Percentiles rank a stretch among this genome's conserved stretches.
Evolutionary conservation across 2,888 invertebrate genomes (phyloP).

Genomic region (Hyles lineata): DNA sequence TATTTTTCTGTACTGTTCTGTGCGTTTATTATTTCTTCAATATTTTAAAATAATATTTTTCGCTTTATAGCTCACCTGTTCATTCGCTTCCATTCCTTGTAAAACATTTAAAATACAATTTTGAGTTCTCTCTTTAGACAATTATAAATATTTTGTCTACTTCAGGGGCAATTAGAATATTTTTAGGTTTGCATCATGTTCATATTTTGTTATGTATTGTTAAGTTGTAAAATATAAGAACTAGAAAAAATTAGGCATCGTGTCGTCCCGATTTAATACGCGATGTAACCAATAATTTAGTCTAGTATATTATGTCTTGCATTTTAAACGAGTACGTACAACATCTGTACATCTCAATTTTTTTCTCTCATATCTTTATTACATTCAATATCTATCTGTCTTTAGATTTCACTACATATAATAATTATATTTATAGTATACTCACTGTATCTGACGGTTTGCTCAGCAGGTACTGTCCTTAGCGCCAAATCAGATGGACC

Average conservation of each 20-base stretch:
- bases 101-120: slow-evolving; percentile 26
- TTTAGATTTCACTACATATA: neutral
- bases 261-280: too few species aligned
- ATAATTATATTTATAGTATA: neutral
- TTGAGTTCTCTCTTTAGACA: slow-evolving; percentile 2
- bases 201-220: too few species aligned
- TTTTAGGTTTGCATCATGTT: too few species aligned
- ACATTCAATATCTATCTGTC: neutral
- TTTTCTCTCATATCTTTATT: neutral
- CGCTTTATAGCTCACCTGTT: slow-evolving; percentile 43
- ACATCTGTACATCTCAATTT: neutral
- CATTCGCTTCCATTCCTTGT: slow-evolving; percentile 41
- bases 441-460: slow-evolving; percentile 94
- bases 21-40: neutral
- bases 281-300: too few species aligned
- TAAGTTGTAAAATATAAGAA: too few species aligned
- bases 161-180: neutral
- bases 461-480: slow-evolving; percentile 90
- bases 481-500: slow-evolving; percentile 85
- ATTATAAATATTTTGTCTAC: neutral
- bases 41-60: neutral
- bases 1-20: too few species aligned
- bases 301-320: too few species aligned
- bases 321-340: too few species aligned
- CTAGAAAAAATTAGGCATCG: too few species aligned